Base-by-base conservation (phyloP, 2,113 vertebrate genomes). In the Ranitomeya variabilis region DNA sequence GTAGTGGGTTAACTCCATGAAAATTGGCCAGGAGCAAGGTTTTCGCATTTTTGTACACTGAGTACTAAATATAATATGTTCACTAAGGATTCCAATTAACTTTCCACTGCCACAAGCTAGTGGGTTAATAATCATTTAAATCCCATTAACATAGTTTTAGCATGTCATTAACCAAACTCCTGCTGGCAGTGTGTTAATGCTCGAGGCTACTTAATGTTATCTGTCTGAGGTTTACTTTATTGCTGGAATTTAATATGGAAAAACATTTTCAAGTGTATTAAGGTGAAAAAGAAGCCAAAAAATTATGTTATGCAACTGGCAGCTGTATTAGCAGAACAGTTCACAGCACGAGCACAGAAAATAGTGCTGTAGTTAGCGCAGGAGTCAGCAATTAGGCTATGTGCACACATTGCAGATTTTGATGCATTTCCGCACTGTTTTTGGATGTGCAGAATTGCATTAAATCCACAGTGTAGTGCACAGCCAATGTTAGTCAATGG, bases 81-180 rank as follows among this genome's bases (percentile, higher is more conserved):
- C 37, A 66, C 19, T 83, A 5, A 21, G 66, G 62, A 45, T 37
- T 67, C 19, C 80, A 83, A 66, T 83, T 51, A 67, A 52, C 60
- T 66, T 83, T 19, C 67, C 18, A 83, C 31, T 67, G 60, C 31
- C 15, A 31, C 62, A 19, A 83, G 62, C 59, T 83, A 83, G 19
- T 15, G 37, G 31, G 18, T 66, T 83, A 83, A 67, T 64, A 51
- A 6, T 52, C 37, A 67, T 83, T 83, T 83, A 21, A 51, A 62
- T 31, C n/a, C 54, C 12, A 80, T 79, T 79, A 73, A 55, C 76
- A 77, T 77, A 77, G 59, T 62, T 81, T 81, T 64, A 81, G 21
- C 55, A 66, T 83, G 31, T 83, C 80, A 83, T 83, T 83, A 67
- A 13, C 62, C 37, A 66, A 62, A 67, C 10, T 52, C 80, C 80